These are phyloP conservation scores for Zaprionus ghesquierei DNA, from an alignment of 1,140 invertebrate species.

Conservation along the genomic window DNA sequence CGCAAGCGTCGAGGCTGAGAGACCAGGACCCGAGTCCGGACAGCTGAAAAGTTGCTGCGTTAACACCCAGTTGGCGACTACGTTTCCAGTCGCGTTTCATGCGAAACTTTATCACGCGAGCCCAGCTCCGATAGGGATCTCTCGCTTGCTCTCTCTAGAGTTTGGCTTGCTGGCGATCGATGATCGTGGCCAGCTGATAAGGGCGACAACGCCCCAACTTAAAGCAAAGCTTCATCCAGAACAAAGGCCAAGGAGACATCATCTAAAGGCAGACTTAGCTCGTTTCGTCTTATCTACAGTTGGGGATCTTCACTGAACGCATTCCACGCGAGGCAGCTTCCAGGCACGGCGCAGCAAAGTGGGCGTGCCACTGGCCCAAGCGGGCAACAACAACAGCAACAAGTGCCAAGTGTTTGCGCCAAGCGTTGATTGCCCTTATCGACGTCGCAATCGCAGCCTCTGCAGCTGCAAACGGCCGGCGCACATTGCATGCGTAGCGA, in stretches of 20 bases:
- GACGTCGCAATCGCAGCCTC: slow-evolving; percentile 39
- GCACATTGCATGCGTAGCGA: slow-evolving; percentile 70
- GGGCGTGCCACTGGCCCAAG: slow-evolving; percentile 7
- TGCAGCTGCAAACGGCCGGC: slow-evolving; percentile 34
- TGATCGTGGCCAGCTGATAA: slow-evolving; percentile 50
- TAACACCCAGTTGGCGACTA: slow-evolving; percentile 59
- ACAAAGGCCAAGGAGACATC: slow-evolving; percentile 22
- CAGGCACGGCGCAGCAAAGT: slow-evolving; percentile 33
- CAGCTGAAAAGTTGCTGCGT: slow-evolving; percentile 76
- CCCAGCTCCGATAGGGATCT: slow-evolving; percentile 70
- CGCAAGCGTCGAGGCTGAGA: slow-evolving; percentile 46
- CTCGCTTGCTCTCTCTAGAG: slow-evolving; percentile 31
- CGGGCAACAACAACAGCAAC: slow-evolving; percentile 7
- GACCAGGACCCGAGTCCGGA: slow-evolving; percentile 16
- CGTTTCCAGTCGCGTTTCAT: slow-evolving; percentile 48
- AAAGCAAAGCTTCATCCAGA: slow-evolving; percentile 14
- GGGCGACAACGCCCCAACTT: slow-evolving; percentile 48
- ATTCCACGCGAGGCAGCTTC: slow-evolving; percentile 38
- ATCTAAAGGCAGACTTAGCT: slow-evolving; percentile 10
- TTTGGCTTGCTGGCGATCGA: slow-evolving; percentile 36
- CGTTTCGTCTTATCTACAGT: slow-evolving; percentile 55
- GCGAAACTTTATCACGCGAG: slow-evolving; percentile 76
- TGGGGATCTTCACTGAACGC: slow-evolving; percentile 39
- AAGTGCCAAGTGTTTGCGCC: slow-evolving; percentile 77
- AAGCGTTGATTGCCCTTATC: slow-evolving; percentile 79